These are phyloP conservation scores for Daktulosphaira vitifoliae DNA, from an alignment of 1,140 invertebrate species.

Conservation along the genomic window DNA sequence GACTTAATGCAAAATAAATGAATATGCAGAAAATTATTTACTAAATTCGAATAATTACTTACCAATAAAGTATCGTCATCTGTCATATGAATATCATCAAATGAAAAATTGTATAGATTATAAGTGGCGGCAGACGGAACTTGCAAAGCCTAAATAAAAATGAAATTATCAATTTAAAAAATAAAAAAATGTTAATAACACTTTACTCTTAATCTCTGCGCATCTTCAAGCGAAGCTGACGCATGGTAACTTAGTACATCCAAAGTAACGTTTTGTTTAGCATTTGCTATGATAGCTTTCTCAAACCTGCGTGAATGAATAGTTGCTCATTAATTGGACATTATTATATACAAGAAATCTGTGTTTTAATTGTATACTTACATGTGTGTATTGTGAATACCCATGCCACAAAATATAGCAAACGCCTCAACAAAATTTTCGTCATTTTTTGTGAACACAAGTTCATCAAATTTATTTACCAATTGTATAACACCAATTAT, in stretches of 20 bases:
- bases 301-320: constrained; percentile 76
- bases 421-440: constrained; percentile 93
- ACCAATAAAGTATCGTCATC: constrained; percentile 77
- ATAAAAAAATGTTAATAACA: not conserved
- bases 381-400: constrained; percentile 94
- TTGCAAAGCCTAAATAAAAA: constrained; percentile 50
- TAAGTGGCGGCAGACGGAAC: constrained; percentile 76
- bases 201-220: constrained; percentile 67
- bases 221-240: constrained; percentile 80
- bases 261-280: constrained; percentile 88
- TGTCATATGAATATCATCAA: constrained; percentile 75
- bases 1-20: not conserved
- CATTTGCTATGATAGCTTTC: constrained; percentile 82
- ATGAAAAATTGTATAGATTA: constrained; percentile 72
- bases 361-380: too few species aligned
- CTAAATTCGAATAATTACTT: constrained; percentile 39
- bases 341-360: too few species aligned
- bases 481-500: constrained; percentile 89
- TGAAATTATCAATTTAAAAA: constrained; percentile 1
- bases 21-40: not conserved
- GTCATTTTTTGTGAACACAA: constrained; percentile 82
- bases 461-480: constrained; percentile 84
- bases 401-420: constrained; percentile 96
- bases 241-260: constrained; percentile 95
- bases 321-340: too few species aligned